Evolutionary conservation across 1,140 invertebrate genomes (phyloP).

Genomic region (Drosophila sturtevanti): DNA sequence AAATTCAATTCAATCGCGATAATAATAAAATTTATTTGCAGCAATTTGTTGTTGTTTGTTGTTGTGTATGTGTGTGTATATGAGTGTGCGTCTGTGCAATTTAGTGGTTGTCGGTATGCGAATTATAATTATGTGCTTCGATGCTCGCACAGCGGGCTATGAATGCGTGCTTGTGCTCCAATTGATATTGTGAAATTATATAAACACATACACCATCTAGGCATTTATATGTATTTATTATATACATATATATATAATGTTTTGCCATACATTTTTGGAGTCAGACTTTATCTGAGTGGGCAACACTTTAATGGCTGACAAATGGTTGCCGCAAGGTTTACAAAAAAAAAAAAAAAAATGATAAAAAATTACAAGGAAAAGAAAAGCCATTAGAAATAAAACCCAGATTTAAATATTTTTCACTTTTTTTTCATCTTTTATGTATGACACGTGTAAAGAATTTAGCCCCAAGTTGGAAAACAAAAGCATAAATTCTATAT

Average conservation of each 20-base stretch:
- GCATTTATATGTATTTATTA: slow-evolving; percentile 11
- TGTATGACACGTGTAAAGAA: background rate
- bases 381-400: slow-evolving; percentile 36
- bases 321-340: slow-evolving; percentile 18
- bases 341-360: too few relatives aligned
- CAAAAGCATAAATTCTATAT: background rate
- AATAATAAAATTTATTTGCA: slow-evolving; percentile 74
- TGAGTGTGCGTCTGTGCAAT: slow-evolving; percentile 38
- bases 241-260: slow-evolving; percentile 10
- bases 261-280: background rate
- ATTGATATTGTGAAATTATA: slow-evolving; percentile 46
- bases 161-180: slow-evolving; percentile 19
- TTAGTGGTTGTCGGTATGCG: slow-evolving; percentile 50
- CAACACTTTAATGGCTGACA: slow-evolving; percentile 36
- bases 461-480: background rate
- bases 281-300: background rate
- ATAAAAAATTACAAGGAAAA: background rate
- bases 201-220: background rate
- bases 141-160: slow-evolving; percentile 8
- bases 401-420: background rate
- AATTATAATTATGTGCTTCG: slow-evolving; percentile 67
- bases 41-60: slow-evolving; percentile 54
- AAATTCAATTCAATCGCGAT: slow-evolving; percentile 73
- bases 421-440: background rate
- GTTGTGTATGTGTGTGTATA: slow-evolving; percentile 12